Evolutionary conservation across 2,888 invertebrate species (phyloP).

Genomic region (Scrobipalpa atriplicella): DNA sequence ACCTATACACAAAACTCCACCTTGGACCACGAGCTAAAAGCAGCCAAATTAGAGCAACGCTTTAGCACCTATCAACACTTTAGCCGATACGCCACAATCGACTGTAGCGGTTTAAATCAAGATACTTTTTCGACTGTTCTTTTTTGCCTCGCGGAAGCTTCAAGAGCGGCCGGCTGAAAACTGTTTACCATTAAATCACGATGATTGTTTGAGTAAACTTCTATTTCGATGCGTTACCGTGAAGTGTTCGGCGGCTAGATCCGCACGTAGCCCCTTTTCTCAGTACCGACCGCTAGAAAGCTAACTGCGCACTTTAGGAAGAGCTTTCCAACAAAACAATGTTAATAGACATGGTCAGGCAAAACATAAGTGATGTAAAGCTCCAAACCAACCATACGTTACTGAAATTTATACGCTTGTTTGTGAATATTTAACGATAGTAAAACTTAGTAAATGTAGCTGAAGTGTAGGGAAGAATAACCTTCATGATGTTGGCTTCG

Average conservation of each 20-base stretch:
- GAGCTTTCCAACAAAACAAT: conserved; percentile 42
- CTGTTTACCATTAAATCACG: conserved; percentile 80
- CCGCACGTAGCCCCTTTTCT: conserved; percentile 67
- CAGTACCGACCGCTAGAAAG: conserved; percentile 51
- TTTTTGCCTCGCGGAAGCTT: conserved; percentile 45
- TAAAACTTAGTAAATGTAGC: conserved; percentile 1
- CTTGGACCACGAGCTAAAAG: conserved; percentile 32
- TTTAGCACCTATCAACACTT: conserved; percentile 34
- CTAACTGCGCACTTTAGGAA: conserved; percentile 54
- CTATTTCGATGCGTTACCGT: conserved; percentile 76
- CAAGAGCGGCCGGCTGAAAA: conserved; percentile 59
- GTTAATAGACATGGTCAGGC: conserved; percentile 20
- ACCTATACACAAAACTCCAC: conserved; percentile 44
- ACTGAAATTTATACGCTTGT: neutral
- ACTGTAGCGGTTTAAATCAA: neutral
- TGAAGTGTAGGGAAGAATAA: neutral
- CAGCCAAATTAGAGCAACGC: conserved; percentile 45
- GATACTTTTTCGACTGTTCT: neutral
- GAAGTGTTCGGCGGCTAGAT: conserved; percentile 59
- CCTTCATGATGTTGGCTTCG: neutral
- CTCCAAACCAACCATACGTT: neutral
- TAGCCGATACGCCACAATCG: neutral
- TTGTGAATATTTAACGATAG: conserved; percentile 3
- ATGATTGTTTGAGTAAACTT: conserved; percentile 76
- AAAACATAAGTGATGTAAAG: conserved; percentile 16